These are phyloP conservation scores for Halcyon badia DNA, from an alignment of 2,797 vertebrate genomes.

Conservation along the genomic window DNA sequence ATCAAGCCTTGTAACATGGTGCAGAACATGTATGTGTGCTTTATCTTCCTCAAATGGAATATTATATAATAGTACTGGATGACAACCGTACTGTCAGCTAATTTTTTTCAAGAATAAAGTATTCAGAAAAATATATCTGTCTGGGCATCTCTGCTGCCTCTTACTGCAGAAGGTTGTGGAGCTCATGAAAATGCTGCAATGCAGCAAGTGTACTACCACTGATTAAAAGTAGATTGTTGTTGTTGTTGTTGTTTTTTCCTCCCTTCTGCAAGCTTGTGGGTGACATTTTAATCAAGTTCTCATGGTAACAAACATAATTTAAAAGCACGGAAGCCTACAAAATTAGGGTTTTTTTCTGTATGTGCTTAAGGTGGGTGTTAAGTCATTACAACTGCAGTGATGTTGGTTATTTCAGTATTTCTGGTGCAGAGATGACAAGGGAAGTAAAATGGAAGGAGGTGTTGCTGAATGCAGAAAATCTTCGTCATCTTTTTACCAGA, in stretches of 20 bases:
- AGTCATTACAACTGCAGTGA: slow-evolving; percentile 57
- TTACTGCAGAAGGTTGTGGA: slow-evolving; percentile 22
- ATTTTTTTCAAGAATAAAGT: slow-evolving; percentile 24
- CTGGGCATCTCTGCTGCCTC: slow-evolving; percentile 47
- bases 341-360: slow-evolving; percentile 15
- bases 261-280: slow-evolving; percentile 47
- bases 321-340: slow-evolving; percentile 52
- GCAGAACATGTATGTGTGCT: background rate
- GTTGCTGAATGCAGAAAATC: slow-evolving; percentile 26
- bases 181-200: slow-evolving; percentile 69
- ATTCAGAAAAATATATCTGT: slow-evolving; percentile 45
- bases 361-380: slow-evolving; percentile 46
- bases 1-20: background rate
- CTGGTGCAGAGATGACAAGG: slow-evolving; percentile 42
- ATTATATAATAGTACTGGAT: background rate
- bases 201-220: slow-evolving; percentile 56
- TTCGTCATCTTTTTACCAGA: background rate
- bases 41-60: background rate
- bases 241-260: slow-evolving; percentile 5
- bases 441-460: slow-evolving; percentile 18
- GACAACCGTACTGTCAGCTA: background rate
- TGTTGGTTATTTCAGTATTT: slow-evolving; percentile 17
- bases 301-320: slow-evolving; percentile 65
- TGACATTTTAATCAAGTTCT: slow-evolving; percentile 70
- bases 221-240: slow-evolving; percentile 54